phyloP scores from a whole-genome alignment of 2,797 vertebrate species.

The Cryptoblepharus egeriae region DNA sequence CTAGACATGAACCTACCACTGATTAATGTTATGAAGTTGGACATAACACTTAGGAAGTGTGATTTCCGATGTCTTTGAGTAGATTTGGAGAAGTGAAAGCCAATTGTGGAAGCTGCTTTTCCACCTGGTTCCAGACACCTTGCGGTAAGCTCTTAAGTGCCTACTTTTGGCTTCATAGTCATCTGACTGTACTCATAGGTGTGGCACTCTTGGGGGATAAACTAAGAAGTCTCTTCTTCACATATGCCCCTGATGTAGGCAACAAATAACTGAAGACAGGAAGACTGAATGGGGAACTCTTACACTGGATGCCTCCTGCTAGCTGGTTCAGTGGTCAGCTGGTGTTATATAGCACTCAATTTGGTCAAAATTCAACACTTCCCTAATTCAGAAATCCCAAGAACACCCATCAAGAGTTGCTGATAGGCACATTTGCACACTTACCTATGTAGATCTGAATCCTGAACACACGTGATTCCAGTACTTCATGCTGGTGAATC shows the following conservation, averaged over 20 bases:
- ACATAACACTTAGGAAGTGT: neutral
- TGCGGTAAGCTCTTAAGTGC: neutral
- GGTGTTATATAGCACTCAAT: too few relatives aligned
- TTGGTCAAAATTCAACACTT: too few relatives aligned
- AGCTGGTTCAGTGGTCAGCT: too few relatives aligned
- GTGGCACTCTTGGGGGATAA: neutral
- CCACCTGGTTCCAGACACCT: neutral
- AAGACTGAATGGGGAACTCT: too few relatives aligned
- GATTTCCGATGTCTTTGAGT: neutral
- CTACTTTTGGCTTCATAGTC: neutral
- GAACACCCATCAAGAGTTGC: too few relatives aligned
- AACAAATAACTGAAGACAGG: too few relatives aligned
- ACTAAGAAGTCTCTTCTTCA: neutral
- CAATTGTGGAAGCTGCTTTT: neutral
- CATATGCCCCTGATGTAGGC: too few relatives aligned
- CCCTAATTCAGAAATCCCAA: neutral
- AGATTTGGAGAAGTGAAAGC: neutral
- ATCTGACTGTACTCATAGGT: neutral
- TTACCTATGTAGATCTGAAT: neutral
- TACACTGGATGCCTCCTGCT: too few relatives aligned
- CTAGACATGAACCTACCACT: neutral
- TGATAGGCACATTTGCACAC: neutral
- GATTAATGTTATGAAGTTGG: neutral
- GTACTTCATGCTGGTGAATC: neutral
- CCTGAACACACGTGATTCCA: neutral